Percentiles rank a stretch among this genome's conserved stretches.
Evolutionary conservation across 2,888 invertebrate species (phyloP).

Genomic region (Flabesymbios commensalis): DNA sequence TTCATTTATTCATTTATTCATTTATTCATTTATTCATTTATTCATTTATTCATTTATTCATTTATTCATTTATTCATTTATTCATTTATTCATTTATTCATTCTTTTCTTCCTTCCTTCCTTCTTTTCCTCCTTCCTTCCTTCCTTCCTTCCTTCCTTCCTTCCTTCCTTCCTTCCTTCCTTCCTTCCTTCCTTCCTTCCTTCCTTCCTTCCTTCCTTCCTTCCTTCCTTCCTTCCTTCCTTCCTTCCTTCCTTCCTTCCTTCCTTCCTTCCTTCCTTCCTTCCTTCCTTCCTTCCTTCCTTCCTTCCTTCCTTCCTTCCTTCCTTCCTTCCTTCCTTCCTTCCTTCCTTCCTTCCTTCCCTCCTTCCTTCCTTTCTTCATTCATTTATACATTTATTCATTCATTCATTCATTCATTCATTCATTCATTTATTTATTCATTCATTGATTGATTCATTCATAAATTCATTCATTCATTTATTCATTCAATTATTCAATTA

Average conservation of each 20-base stretch:
- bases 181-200: neutral
- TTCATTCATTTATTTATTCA: too few relatives aligned
- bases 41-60: neutral
- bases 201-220: neutral
- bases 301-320: neutral
- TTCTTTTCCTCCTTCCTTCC: neutral
- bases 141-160: neutral
- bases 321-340: neutral
- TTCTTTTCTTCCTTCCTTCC: neutral
- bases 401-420: too few relatives aligned
- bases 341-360: neutral
- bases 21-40: neutral
- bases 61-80: neutral
- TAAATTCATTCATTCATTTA: too few relatives aligned
- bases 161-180: neutral
- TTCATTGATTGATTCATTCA: too few relatives aligned
- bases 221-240: neutral
- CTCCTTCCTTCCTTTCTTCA: too few relatives aligned
- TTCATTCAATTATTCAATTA: too few relatives aligned
- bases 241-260: neutral
- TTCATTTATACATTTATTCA: too few relatives aligned
- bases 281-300: neutral
- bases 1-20: too few relatives aligned
- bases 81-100: neutral
- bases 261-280: neutral